Evolutionary conservation across 1,140 invertebrate species (phyloP), one percentile per base, ranked within the genome.

Genomic region (Microplitis mediator): DNA sequence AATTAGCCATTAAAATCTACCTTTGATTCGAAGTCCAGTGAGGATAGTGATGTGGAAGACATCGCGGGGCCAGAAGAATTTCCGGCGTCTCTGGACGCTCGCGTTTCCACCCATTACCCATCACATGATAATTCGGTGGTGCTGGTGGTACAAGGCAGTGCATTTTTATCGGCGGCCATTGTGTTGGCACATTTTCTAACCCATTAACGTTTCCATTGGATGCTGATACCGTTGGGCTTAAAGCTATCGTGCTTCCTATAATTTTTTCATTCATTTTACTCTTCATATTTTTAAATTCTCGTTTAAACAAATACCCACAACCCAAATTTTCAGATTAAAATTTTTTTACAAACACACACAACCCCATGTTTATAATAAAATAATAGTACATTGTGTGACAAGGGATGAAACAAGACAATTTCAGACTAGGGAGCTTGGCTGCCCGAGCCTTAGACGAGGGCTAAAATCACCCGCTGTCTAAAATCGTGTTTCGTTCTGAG

Each of bases 41-140:
- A 8, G 83, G 74, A 75, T 82, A 86, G 79, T 85, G 82, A 72
- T 84, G 79, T 3, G 84, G 81, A 70, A 91, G 84, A 83, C 93
- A 94, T 73, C 93, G 90, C 3, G 94, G 93, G 0, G 93, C 91
- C 2, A 95, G 82, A 34, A 95, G 81, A 64, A 95, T 92, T 85
- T 95, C 93, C 0, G 93, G 92, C 1, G 93, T 94, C 72, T 93
- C 84, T 3, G 78, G 79, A 73, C 79, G 74, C 9, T 85, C 66
- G 5, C 61, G 64, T 69, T 83, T 86, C 84, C 85, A 85, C 0
- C 77, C 71, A 66, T 81, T 84, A 0, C 79, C 76, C 4, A 80
- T 76, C 0, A 79, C 79, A 4, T 77, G 79, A 64, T 86, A 78
- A 61, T 81, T 82, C 0, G 83, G 75, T 1, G 86, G 85, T 0